Evolutionary conservation across 2,888 invertebrate genomes (phyloP).

Genomic region (Pegoplata infirma): DNA sequence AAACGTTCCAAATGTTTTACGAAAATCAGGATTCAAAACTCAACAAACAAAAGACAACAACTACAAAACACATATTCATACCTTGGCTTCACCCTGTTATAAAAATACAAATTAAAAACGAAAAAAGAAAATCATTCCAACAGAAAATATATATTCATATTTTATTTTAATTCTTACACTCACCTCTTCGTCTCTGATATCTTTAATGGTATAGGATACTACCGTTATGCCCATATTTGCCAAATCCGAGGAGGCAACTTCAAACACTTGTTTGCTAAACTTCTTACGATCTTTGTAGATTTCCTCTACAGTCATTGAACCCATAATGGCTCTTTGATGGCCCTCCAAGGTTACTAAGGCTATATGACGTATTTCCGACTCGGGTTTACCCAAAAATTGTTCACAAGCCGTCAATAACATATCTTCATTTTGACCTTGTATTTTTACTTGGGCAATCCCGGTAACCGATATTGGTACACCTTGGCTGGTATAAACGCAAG

Average conservation of each 20-base stretch:
- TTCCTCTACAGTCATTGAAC: constrained; percentile 97
- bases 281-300: constrained; percentile 97
- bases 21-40: too few relatives aligned
- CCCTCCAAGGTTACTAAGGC: constrained; percentile 95
- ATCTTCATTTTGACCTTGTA: constrained; percentile 86
- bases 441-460: constrained; percentile 96
- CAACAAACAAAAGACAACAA: too few relatives aligned
- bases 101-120: constrained; percentile 20
- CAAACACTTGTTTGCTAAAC: constrained; percentile 96
- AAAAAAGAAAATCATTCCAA: constrained; percentile 42
- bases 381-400: constrained; percentile 93
- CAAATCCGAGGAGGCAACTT: constrained; percentile 95
- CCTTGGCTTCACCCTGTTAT: constrained; percentile 54
- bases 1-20: neutral
- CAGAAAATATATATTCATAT: constrained; percentile 11
- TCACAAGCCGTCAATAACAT: constrained; percentile 91
- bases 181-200: constrained; percentile 96
- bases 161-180: constrained; percentile 66
- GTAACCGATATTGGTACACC: constrained; percentile 98
- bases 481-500: constrained; percentile 96
- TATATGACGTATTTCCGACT: constrained; percentile 93
- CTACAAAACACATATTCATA: constrained; percentile 30
- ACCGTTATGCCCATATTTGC: constrained; percentile 98
- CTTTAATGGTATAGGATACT: constrained; percentile 95
- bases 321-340: constrained; percentile 97